Conservation (phyloP, 2,113 vertebrate species). For the Rhinopomastus cyanomelas region DNA sequence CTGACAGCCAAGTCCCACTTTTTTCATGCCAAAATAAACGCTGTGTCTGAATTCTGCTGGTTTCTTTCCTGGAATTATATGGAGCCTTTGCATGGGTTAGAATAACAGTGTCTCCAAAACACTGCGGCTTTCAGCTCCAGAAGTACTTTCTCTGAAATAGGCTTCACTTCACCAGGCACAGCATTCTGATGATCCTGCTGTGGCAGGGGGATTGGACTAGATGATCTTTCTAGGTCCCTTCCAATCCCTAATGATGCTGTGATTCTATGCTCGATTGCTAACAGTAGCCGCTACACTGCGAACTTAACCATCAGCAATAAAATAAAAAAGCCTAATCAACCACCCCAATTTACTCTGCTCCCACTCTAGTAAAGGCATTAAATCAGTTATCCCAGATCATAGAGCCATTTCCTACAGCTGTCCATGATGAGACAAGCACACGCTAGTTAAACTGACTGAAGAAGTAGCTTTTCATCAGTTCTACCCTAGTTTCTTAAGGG, state of each 20-base stretch:
- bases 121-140: not conserved
- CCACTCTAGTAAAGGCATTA: not conserved
- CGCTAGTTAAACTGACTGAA: not conserved
- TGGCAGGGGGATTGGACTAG: no score
- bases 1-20: not conserved
- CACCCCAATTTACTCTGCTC: constrained; percentile 33
- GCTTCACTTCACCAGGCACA: not conserved
- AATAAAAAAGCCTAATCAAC: not conserved
- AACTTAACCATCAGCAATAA: constrained; percentile 20
- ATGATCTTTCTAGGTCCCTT: no score
- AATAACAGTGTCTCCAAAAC: not conserved
- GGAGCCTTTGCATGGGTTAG: not conserved
- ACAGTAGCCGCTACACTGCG: not conserved
- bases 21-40: constrained; percentile 21
- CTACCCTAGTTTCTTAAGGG: not conserved
- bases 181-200: no score
- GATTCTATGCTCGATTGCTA: not conserved
- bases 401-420: not conserved
- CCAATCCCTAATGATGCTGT: no score
- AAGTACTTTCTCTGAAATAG: not conserved
- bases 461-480: not conserved
- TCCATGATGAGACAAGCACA: not conserved
- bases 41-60: not conserved
- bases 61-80: constrained; percentile 37
- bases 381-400: constrained; percentile 22